Evolutionary conservation across 2,113 vertebrate species (phyloP), one percentile per base, ranked within the genome.

Genomic region (Heterocephalus glaber): DNA sequence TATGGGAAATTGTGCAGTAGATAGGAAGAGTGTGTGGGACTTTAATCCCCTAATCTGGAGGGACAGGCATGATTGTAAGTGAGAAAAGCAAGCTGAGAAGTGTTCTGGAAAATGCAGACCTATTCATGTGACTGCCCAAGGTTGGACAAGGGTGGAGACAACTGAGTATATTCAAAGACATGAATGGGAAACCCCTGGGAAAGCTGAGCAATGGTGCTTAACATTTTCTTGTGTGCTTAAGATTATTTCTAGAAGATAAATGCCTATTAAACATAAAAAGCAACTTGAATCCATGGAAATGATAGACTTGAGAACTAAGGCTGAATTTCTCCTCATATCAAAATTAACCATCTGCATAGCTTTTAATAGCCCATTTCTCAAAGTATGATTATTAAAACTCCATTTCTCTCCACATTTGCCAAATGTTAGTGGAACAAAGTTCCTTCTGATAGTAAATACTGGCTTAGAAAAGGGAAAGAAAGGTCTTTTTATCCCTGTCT

Each of bases 341-440:
- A 81, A 89, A 60, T 88, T 77, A 86, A 70, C 12, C 11, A 58
- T 22, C 52, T 70, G 12, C 38, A 82, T 4, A 24, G 26, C 44
- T 89, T 86, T 80, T 81, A 68, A 10, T 70, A 2, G 87, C 54
- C 38, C 3, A 28, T 58, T 89, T 63, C 63, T 91, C 61, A 87
- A 85, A 76, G n/a, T 72, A n/a, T 7, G 80, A 28, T 81, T 26
- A 80, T 58, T 86, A 19, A 80, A 85, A 95, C n/a, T 86, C 3
- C 1, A 20, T 49, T 61, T 85, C 60, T 85, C 33, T 85, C 26
- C 2, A 60, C 33, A 70, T 79, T 88, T 95, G 85, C 84, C 65
- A 88, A 92, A 47, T 72, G 35, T 86, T 7, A 66, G 24, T 76
- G 26, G 2, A 68, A 72, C 72, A 82, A 91, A 94, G 58, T 81